phyloP scores from a whole-genome alignment of 1,140 invertebrate species.

The Tetragonula clypearis region DNA sequence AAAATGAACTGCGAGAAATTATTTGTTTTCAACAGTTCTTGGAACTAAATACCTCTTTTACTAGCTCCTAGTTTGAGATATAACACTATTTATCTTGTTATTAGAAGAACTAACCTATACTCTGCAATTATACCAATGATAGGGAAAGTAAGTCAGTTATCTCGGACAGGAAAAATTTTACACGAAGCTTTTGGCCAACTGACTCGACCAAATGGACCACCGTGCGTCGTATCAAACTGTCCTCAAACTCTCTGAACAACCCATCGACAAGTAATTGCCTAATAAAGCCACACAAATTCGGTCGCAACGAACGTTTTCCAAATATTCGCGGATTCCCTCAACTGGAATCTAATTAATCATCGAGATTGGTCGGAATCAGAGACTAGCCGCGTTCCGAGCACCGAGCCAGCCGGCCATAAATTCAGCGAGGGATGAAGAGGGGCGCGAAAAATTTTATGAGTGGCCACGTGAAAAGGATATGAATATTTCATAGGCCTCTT shows the following conservation, averaged over 20 bases:
- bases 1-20: no score
- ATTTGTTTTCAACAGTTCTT: no score
- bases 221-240: neutral
- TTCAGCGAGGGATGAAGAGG: neutral
- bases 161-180: no score
- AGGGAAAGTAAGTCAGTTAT: no score
- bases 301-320: neutral
- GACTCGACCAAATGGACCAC: no score
- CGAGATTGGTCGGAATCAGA: slow-evolving; percentile 12
- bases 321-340: slow-evolving; percentile 11
- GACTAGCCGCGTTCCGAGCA: neutral
- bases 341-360: slow-evolving; percentile 37
- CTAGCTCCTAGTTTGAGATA: no score
- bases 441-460: slow-evolving; percentile 39
- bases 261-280: neutral
- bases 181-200: no score
- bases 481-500: slow-evolving; percentile 47
- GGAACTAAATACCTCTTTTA: no score
- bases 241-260: neutral
- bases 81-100: no score
- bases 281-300: neutral
- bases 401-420: slow-evolving; percentile 17
- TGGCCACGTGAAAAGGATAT: slow-evolving; percentile 46
- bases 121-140: no score
- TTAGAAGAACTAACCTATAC: no score